Conservation (phyloP, 2,888 invertebrate species). For the Tiliacea aurago region DNA sequence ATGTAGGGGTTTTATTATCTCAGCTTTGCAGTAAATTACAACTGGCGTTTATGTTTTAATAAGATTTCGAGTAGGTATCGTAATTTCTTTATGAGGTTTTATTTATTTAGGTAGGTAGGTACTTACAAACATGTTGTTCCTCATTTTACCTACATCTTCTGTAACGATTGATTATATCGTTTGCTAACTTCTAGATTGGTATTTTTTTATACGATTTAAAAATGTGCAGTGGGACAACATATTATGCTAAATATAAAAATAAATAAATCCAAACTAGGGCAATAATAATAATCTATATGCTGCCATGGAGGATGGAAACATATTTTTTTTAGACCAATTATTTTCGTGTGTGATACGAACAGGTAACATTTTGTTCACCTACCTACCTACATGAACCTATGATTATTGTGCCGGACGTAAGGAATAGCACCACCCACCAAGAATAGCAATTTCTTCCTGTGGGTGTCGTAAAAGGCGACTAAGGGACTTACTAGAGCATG, state of each 20-base stretch:
- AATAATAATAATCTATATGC: neutral
- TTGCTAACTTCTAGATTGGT: neutral
- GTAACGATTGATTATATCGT: neutral
- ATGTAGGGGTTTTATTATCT: constrained; percentile 32
- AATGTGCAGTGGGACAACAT: neutral
- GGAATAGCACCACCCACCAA: no score
- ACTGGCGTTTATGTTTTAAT: constrained; percentile 56
- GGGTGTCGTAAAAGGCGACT: no score
- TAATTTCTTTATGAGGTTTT: constrained; percentile 21
- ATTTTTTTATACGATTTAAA: neutral
- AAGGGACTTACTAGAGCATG: no score
- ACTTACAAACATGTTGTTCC: neutral
- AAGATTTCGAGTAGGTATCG: constrained; percentile 11
- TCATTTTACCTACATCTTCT: neutral
- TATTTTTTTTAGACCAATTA: neutral
- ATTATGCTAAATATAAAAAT: neutral
- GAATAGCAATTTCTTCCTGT: no score
- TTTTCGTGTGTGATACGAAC: no score
- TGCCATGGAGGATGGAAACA: neutral
- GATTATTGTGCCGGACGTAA: no score
- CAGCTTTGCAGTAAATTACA: constrained; percentile 46
- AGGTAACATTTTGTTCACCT: neutral
- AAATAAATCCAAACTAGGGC: neutral
- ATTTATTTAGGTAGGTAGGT: neutral
- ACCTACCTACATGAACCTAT: no score